These are phyloP conservation scores for Lissonota sp. DNA, from an alignment of 2,888 invertebrate genomes.

Conservation along the genomic window DNA sequence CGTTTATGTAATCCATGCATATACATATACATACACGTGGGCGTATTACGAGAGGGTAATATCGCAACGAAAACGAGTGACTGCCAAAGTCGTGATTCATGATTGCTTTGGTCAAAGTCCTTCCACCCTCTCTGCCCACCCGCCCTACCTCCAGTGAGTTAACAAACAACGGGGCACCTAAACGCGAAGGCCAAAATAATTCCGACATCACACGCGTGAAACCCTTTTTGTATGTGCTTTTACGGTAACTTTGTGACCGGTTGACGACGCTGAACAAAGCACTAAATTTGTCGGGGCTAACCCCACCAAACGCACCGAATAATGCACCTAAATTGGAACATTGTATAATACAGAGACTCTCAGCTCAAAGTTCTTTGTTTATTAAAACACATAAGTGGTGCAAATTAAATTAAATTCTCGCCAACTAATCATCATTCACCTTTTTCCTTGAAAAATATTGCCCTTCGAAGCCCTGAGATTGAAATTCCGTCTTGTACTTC, in stretches of 20 bases:
- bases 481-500: too few species aligned
- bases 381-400: too few species aligned
- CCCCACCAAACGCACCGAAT: too few species aligned
- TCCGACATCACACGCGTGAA: constrained; percentile 1
- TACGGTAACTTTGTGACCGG: constrained; percentile 25
- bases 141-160: constrained; percentile 12
- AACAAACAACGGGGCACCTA: constrained; percentile 6
- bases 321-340: too few species aligned
- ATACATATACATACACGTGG: neutral
- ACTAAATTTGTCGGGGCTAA: neutral
- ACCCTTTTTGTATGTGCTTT: neutral
- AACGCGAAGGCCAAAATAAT: constrained; percentile 35
- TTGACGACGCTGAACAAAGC: neutral
- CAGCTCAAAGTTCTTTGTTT: too few species aligned
- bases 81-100: constrained; percentile 20
- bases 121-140: too few species aligned
- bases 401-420: too few species aligned
- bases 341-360: too few species aligned
- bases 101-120: constrained; percentile 23
- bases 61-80: constrained; percentile 4
- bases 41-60: neutral
- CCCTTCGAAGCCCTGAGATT: too few species aligned
- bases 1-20: neutral
- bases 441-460: too few species aligned
- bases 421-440: too few species aligned